Evolutionary conservation across 2,113 vertebrate genomes (phyloP).

Genomic region (Lates calcarifer): DNA sequence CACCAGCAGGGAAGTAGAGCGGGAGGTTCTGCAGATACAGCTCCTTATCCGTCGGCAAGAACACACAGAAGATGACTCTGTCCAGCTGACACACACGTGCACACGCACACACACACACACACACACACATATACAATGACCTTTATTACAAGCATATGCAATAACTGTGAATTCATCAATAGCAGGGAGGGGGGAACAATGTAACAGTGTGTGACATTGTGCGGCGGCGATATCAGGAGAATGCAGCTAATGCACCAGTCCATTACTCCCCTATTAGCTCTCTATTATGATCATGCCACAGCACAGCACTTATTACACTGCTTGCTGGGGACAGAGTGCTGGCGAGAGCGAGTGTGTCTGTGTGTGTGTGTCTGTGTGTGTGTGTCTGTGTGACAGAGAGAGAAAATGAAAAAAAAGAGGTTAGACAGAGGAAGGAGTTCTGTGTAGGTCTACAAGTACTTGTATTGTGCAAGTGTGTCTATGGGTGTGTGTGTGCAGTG

Average conservation of each 20-base stretch:
- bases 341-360: neutral
- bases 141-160: constrained; percentile 60
- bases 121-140: constrained; percentile 42
- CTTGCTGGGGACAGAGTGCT: constrained; percentile 34
- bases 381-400: neutral
- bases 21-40: constrained; percentile 82
- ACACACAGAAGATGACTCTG: constrained; percentile 86
- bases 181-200: constrained; percentile 54
- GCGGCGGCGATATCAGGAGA: constrained; percentile 38
- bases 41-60: constrained; percentile 82
- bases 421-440: neutral
- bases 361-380: neutral
- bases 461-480: constrained; percentile 1
- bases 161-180: constrained; percentile 56
- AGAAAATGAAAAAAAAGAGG: neutral
- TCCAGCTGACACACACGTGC: constrained; percentile 80
- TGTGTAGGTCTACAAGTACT: neutral
- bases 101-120: constrained; percentile 41
- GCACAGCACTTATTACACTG: constrained; percentile 43
- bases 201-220: constrained; percentile 55
- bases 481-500: neutral
- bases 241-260: constrained; percentile 72
- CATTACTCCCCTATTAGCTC: constrained; percentile 72
- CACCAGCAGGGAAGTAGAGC: constrained; percentile 84
- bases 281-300: constrained; percentile 62